Conservation (phyloP, 1,140 invertebrate species). For the Phenacoccus solenopsis region DNA sequence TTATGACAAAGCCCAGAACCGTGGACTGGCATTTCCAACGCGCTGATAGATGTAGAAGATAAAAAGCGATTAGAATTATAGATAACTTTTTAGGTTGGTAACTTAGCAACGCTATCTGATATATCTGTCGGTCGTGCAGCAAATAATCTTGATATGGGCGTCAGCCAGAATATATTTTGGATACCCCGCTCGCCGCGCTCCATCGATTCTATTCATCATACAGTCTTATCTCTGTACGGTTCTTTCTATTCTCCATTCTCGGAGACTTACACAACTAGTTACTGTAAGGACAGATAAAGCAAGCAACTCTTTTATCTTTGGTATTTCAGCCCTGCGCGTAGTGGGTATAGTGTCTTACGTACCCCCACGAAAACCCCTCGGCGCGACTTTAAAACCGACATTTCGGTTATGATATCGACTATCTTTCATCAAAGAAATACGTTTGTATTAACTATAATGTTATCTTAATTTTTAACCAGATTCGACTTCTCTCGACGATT, state of each 20-base stretch:
- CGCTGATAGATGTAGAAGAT: conserved; percentile 15
- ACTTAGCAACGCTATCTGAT: conserved; percentile 13
- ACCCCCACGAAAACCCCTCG: neutral
- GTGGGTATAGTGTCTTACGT: neutral
- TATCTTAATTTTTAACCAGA: neutral
- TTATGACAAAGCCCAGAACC: conserved; percentile 16
- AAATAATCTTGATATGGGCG: conserved; percentile 17
- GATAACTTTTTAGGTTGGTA: conserved; percentile 13
- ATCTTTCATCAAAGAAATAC: neutral
- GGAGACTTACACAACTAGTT: conserved; percentile 16
- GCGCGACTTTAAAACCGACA: neutral
- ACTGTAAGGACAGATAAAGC: conserved; percentile 16
- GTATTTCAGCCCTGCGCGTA: neutral
- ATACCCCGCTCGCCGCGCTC: neutral
- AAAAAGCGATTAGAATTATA: conserved; percentile 16
- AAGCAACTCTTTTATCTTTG: neutral
- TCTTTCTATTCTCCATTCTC: conserved; percentile 7
- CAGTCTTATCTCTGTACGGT: conserved; percentile 13
- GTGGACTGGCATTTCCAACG: conserved; percentile 12
- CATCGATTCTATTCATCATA: conserved; percentile 12
- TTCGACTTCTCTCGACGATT: neutral
- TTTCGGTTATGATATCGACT: neutral
- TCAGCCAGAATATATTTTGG: conserved; percentile 17
- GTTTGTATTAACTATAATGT: neutral
- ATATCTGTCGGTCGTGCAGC: conserved; percentile 15